Evolutionary conservation across 1,140 invertebrate species (phyloP).

Genomic region (Ooceraea biroi): DNA sequence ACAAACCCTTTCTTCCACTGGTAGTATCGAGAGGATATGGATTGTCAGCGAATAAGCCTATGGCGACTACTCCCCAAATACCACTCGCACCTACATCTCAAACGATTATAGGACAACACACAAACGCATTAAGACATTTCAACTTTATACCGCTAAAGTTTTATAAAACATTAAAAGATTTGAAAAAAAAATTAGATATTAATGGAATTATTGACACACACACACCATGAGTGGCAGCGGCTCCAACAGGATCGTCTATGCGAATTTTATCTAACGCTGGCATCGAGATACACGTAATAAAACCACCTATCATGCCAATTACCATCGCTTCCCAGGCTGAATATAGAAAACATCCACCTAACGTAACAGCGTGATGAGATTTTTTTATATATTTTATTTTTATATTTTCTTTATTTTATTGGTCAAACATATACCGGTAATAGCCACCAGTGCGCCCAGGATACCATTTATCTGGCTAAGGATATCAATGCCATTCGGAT

Average conservation of each 20-base stretch:
- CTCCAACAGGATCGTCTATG: conserved; percentile 97
- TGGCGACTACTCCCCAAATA: conserved; percentile 93
- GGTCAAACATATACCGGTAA: conserved; percentile 89
- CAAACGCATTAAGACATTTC: background rate
- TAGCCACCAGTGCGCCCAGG: conserved; percentile 93
- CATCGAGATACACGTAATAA: conserved; percentile 90
- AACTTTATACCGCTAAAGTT: too few species aligned
- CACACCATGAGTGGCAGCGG: conserved; percentile 94
- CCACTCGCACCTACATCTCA: conserved; percentile 84
- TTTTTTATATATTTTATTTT: background rate
- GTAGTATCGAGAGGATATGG: conserved; percentile 93
- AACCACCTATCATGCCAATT: conserved; percentile 92
- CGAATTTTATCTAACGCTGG: conserved; percentile 91
- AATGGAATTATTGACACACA: conserved; percentile 31
- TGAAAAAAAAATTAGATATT: conserved; percentile 19
- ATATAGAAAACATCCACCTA: conserved; percentile 95
- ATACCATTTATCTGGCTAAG: conserved; percentile 96
- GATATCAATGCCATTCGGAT: conserved; percentile 92
- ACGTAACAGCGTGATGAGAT: conserved; percentile 23
- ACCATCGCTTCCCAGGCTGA: conserved; percentile 94
- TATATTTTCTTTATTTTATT: background rate
- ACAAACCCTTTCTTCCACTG: conserved; percentile 91
- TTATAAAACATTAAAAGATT: too few species aligned
- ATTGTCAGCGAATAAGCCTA: conserved; percentile 96
- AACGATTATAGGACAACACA: background rate